Evolutionary conservation across 2,113 vertebrate species (phyloP).

Genomic region (Ammodytes dubius): DNA sequence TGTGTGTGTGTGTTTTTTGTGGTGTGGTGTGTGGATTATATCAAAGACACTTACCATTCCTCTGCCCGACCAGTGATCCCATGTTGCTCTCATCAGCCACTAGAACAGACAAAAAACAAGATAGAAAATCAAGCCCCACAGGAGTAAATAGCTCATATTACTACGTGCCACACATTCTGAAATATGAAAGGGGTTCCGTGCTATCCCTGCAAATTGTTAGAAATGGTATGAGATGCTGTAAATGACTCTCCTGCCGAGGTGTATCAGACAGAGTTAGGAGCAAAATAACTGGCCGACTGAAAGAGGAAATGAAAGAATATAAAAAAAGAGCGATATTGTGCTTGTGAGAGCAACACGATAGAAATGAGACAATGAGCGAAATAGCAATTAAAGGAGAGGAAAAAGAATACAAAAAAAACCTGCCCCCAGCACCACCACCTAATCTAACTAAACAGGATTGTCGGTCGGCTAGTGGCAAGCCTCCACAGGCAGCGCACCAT

Average conservation of each 20-base stretch:
- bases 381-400: conserved; percentile 56
- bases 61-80: conserved; percentile 83
- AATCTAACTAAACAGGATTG: conserved; percentile 75
- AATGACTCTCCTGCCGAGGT: conserved; percentile 39
- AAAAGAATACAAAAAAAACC: conserved; percentile 11
- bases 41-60: conserved; percentile 64
- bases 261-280: conserved; percentile 7
- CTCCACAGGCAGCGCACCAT: conserved; percentile 62
- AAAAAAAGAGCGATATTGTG: conserved; percentile 43
- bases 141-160: conserved; percentile 13
- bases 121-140: not conserved
- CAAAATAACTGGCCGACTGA: conserved; percentile 21
- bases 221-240: conserved; percentile 24
- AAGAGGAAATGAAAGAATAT: conserved; percentile 69
- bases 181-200: conserved; percentile 10
- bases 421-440: conserved; percentile 22
- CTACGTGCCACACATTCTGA: not conserved
- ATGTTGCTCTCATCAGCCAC: conserved; percentile 94
- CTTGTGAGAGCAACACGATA: conserved; percentile 40
- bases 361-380: conserved; percentile 64
- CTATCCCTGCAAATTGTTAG: conserved; percentile 24
- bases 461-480: conserved; percentile 34
- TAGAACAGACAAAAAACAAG: conserved; percentile 62
- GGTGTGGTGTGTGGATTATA: conserved; percentile 1
- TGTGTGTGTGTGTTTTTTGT: not conserved